Evolutionary conservation across 2,888 invertebrate species (phyloP), one percentile per base, ranked within the genome.

Genomic region (Lithophane socia): DNA sequence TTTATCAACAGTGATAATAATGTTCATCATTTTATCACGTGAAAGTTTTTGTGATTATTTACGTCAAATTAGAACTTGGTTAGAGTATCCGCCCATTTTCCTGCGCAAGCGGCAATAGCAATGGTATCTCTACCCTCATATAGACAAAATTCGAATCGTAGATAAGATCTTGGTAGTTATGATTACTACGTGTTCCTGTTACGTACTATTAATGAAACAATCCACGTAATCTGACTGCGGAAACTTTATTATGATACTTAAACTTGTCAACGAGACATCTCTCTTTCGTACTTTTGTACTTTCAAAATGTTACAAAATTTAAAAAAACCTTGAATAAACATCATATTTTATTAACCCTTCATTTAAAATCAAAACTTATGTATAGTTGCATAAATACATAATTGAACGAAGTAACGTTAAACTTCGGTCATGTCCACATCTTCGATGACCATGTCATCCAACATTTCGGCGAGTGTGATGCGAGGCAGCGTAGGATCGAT

Each of bases 401-500:
- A n/a, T 56, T 13, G n/a, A 29, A 58, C 37, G 61, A 60, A 60
- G 13, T 21, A n/a, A 29, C 8, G 5, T 80, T 79, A 95, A 79
- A 95, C 95, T 89, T 98, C 98, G 56, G 95, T 97, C 98, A 98
- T 98, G 90, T 98, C 98, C 49, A 98, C 97, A 91, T 99, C 98
- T 73, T 98, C 98, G 66, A 99, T 97, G 61, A 97, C 97, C 90
- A 99, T 96, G 93, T 99, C 99, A 84, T 99, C 99, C 86, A 99
- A 96, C 99, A 99, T 99, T 95, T 99, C 99, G 61, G 98, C 98
- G 12, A 99, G 97, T 0, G 98, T 98, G 84, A 99, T 98, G 82
- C 97, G 97, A 0, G 99, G 99, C 47, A 97, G 93, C 42, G 97
- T 96, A 0, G 98, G 97, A 90, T 98, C 98, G 37, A 97, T 96